Percentiles rank a stretch among this genome's conserved stretches.
phyloP scores from a whole-genome alignment of 2,888 invertebrate species.

The Drosophila demipolita region DNA sequence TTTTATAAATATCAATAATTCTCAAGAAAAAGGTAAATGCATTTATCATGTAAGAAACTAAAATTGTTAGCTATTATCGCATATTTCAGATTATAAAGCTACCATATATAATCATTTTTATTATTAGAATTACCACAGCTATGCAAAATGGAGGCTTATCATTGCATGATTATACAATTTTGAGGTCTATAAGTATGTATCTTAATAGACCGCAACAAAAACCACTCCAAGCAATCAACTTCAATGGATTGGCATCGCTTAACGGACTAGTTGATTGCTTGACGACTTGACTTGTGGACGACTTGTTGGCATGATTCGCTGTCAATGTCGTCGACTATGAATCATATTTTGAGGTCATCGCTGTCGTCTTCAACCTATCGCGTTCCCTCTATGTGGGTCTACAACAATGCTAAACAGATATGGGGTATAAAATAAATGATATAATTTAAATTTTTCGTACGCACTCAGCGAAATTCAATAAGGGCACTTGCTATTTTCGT shows the following conservation, averaged over 20 bases:
- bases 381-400: constrained; percentile 21
- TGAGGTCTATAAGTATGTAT: constrained; percentile 42
- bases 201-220: constrained; percentile 47
- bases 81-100: neutral
- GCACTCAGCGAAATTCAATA: neutral
- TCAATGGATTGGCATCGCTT: constrained; percentile 48
- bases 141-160: constrained; percentile 20
- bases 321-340: constrained; percentile 52
- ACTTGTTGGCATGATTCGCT: constrained; percentile 30
- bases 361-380: constrained; percentile 23
- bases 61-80: neutral
- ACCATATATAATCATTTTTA: constrained; percentile 1
- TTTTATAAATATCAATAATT: neutral
- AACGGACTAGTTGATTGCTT: constrained; percentile 29
- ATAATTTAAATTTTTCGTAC: neutral
- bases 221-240: constrained; percentile 60
- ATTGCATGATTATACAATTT: constrained; percentile 45
- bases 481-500: neutral
- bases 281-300: constrained; percentile 12
- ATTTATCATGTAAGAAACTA: neutral
- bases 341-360: constrained; percentile 55
- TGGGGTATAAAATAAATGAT: constrained; percentile 13
- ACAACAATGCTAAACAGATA: constrained; percentile 7
- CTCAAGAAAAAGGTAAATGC: neutral
- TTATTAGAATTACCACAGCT: constrained; percentile 17